phyloP scores from a whole-genome alignment of 2,888 invertebrate species.

The Ceratothoa steindachneri region DNA sequence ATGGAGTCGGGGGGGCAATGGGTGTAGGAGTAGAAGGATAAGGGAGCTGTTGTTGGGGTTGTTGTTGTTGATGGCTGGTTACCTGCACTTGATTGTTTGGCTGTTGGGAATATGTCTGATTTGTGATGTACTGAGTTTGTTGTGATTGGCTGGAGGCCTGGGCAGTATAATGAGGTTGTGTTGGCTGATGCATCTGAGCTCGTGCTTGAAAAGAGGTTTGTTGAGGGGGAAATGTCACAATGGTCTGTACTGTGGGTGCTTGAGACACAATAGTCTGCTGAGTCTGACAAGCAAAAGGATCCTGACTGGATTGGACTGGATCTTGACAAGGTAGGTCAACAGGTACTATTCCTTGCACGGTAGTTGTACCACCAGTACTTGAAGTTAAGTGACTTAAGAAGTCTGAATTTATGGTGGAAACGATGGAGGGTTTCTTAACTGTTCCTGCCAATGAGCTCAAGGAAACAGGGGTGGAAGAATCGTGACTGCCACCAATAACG shows the following conservation, averaged over 20 bases:
- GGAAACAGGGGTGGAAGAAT: conserved; percentile 30
- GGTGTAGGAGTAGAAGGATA: background rate
- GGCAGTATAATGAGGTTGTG: background rate
- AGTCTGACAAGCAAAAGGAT: background rate
- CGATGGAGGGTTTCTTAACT: conserved; percentile 32
- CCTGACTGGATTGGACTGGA: background rate
- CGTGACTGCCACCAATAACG: conserved; percentile 38
- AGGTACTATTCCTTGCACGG: background rate
- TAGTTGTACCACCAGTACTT: background rate
- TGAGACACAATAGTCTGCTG: background rate
- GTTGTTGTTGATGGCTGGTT: conserved; percentile 18
- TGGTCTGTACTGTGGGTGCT: conserved; percentile 8
- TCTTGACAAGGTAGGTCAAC: background rate
- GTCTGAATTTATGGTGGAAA: conserved; percentile 17
- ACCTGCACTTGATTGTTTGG: background rate
- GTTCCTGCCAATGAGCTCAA: conserved; percentile 32
- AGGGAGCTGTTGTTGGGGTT: conserved; percentile 11
- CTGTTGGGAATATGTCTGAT: conserved; percentile 21
- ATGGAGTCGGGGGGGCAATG: conserved; percentile 32
- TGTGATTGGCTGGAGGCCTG: background rate
- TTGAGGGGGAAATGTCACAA: conserved; percentile 5
- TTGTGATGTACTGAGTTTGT: background rate
- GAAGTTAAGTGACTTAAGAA: background rate
- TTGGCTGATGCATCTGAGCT: background rate
- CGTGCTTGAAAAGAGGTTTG: background rate